Conservation (phyloP, 2,888 invertebrate genomes). For the Plagiodera versicolora region DNA sequence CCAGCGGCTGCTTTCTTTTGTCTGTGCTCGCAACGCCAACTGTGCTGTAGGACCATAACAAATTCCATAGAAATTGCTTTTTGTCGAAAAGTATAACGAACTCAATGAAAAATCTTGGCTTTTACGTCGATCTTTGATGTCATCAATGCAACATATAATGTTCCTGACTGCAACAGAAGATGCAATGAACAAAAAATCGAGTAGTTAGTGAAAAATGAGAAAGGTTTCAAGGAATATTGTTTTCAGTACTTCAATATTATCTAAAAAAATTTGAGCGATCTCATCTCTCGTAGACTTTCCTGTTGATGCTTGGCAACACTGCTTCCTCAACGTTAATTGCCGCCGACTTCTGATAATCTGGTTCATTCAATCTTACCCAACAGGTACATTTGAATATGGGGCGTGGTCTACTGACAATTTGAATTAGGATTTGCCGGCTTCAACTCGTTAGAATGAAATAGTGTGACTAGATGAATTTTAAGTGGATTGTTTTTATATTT, state of each 20-base stretch:
- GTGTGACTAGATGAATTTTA: conserved; percentile 42
- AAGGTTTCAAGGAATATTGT: too few species aligned
- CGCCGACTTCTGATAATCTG: conserved; percentile 25
- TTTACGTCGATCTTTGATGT: neutral
- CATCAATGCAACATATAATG: neutral
- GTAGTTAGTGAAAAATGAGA: too few species aligned
- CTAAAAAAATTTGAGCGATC: too few species aligned
- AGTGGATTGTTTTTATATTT: conserved; percentile 40
- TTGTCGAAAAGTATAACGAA: conserved; percentile 5
- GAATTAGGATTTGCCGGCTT: conserved; percentile 39
- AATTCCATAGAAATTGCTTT: conserved; percentile 6
- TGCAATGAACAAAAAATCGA: too few species aligned
- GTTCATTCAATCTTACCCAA: conserved; percentile 23
- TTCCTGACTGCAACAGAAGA: neutral
- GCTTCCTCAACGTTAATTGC: conserved; percentile 25
- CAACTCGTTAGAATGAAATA: conserved; percentile 41
- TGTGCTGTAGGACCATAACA: conserved; percentile 11
- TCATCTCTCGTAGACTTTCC: neutral
- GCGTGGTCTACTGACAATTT: conserved; percentile 42
- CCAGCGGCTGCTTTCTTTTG: conserved; percentile 25
- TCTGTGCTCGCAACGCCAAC: conserved; percentile 29
- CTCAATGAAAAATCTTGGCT: neutral
- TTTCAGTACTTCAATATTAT: too few species aligned
- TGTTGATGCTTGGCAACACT: conserved; percentile 11
- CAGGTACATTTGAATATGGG: conserved; percentile 42